These are phyloP conservation scores for Trachurus trachurus DNA, from an alignment of 2,797 vertebrate species.

Conservation along the genomic window DNA sequence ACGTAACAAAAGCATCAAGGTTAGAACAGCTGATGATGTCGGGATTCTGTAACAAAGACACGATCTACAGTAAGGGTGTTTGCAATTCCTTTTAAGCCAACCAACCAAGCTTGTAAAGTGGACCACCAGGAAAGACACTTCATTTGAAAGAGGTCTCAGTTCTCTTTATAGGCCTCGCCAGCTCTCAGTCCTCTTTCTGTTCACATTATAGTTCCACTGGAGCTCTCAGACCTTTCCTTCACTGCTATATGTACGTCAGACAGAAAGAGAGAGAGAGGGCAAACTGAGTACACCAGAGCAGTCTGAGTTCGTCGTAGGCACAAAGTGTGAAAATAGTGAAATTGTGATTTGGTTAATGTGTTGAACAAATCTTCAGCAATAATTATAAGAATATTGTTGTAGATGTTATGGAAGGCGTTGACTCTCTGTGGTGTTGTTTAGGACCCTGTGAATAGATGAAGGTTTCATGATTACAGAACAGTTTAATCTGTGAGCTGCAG, in stretches of 20 bases:
- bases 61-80: no score
- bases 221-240: no score
- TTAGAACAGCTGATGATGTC: not conserved
- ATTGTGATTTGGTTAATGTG: not conserved
- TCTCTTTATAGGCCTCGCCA: not conserved
- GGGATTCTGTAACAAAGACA: not conserved
- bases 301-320: no score
- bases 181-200: not conserved
- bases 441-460: conserved; percentile 15
- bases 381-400: not conserved
- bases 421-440: not conserved
- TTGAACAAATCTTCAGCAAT: no score
- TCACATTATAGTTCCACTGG: not conserved
- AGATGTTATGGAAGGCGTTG: not conserved
- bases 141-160: not conserved
- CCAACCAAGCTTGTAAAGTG: not conserved
- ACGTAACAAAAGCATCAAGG: not conserved
- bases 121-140: not conserved
- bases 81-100: not conserved
- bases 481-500: not conserved
- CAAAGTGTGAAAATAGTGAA: not conserved
- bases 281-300: no score
- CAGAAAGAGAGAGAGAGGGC: no score
- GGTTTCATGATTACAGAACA: not conserved
- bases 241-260: no score